A percentile compares a stretch with the other conserved stretches of the same genome.
Conservation (phyloP, 2,113 vertebrate genomes). For the Mesembrinibis cayennensis region DNA sequence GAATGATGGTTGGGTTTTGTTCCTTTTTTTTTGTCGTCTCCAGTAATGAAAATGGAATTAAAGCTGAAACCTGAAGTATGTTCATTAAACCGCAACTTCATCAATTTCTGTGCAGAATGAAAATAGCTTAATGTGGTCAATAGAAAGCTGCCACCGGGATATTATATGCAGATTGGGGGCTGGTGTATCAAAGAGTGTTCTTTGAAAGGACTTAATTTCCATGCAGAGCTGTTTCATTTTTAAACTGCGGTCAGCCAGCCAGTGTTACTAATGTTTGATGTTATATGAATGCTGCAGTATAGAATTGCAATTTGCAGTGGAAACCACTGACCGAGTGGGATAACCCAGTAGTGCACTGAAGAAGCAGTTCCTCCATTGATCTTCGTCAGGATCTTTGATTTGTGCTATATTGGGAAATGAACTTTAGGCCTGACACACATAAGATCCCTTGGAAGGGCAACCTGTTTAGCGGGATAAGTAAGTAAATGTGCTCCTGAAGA, state of each 20-base stretch:
- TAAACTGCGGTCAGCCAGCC: conserved; percentile 45
- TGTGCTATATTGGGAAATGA: conserved; percentile 51
- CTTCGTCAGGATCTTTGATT: conserved; percentile 35
- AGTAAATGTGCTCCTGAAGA: background rate
- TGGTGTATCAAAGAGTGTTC: background rate
- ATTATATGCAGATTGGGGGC: background rate
- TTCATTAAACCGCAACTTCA: background rate
- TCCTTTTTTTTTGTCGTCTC: background rate
- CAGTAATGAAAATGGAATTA: conserved; percentile 31
- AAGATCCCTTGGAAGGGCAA: conserved; percentile 37
- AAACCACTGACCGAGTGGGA: conserved; percentile 21
- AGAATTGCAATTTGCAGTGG: conserved; percentile 46
- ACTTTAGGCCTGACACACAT: conserved; percentile 37
- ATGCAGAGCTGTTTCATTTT: conserved; percentile 22
- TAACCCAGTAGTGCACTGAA: conserved; percentile 36
- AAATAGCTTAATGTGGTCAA: conserved; percentile 34
- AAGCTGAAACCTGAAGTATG: conserved; percentile 40
- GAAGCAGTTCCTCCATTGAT: conserved; percentile 56
- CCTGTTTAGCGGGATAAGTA: conserved; percentile 8
- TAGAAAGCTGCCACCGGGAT: background rate
- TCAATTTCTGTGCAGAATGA: conserved; percentile 12
- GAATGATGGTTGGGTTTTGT: background rate
- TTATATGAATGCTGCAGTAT: conserved; percentile 35
- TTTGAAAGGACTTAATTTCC: conserved; percentile 37
- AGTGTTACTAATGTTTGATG: conserved; percentile 57